These are phyloP conservation scores for Bellardia bayeri DNA, from an alignment of 2,888 invertebrate genomes.

Conservation along the genomic window DNA sequence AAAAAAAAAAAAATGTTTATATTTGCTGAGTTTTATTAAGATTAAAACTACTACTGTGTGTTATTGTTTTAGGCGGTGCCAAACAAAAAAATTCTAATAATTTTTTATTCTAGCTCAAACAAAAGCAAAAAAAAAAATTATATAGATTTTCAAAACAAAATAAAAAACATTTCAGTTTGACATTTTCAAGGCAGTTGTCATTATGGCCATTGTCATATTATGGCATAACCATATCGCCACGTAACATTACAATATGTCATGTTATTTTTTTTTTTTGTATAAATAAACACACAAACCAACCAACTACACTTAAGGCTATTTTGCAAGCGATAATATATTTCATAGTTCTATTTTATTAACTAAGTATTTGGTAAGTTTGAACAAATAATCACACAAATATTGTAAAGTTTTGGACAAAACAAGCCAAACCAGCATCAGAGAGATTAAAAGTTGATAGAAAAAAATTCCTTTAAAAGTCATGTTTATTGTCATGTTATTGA, in stretches of 20 bases:
- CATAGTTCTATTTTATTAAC: slow-evolving; percentile 28
- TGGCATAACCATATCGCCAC: slow-evolving; percentile 36
- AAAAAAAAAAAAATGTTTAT: too few relatives aligned
- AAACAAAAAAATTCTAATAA: slow-evolving; percentile 55
- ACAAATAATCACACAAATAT: not conserved
- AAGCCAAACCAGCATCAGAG: not conserved
- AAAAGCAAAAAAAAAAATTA: not conserved
- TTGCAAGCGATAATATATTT: slow-evolving; percentile 56
- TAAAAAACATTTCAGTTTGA: slow-evolving; percentile 41
- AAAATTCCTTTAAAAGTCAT: slow-evolving; percentile 59
- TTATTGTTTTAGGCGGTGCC: slow-evolving; percentile 31
- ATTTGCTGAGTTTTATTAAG: not conserved
- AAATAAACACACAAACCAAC: not conserved
- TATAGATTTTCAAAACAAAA: not conserved
- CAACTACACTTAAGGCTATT: slow-evolving; percentile 32
- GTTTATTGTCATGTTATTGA: slow-evolving; percentile 55
- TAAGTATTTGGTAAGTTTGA: slow-evolving; percentile 9
- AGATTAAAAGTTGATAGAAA: slow-evolving; percentile 5
- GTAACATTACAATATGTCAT: slow-evolving; percentile 49
- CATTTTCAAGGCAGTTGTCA: slow-evolving; percentile 69
- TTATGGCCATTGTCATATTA: slow-evolving; percentile 46
- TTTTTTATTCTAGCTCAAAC: slow-evolving; percentile 16
- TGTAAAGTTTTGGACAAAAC: slow-evolving; percentile 28
- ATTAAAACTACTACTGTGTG: slow-evolving; percentile 12
- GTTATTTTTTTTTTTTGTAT: not conserved